A percentile compares a stretch with the other conserved stretches of the same genome.
phyloP scores from a whole-genome alignment of 2,113 vertebrate species.

The Oxyruncus cristatus region DNA sequence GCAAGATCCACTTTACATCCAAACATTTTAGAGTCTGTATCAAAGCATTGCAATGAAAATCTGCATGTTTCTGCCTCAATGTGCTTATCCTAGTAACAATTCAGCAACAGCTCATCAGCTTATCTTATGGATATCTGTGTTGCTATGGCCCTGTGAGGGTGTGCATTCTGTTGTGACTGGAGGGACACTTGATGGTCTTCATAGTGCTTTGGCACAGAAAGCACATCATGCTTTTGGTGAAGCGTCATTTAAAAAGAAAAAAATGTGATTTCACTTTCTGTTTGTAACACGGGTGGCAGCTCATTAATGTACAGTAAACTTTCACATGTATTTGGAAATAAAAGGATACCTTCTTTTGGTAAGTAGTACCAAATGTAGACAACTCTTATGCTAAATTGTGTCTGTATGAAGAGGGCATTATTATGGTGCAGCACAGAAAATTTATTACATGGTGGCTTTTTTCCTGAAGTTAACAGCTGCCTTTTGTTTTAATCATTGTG shows the following conservation, averaged over 20 bases:
- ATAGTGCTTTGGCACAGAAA: not conserved
- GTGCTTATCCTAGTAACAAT: not conserved
- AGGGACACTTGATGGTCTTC: not conserved
- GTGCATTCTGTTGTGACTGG: not conserved
- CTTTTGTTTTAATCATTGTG: slow-evolving; percentile 43
- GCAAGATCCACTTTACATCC: not conserved
- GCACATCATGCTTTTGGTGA: not conserved
- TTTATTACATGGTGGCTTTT: not conserved
- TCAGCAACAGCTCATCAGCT: not conserved
- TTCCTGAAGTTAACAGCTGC: slow-evolving; percentile 31
- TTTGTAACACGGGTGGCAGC: not conserved
- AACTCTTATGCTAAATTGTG: not conserved
- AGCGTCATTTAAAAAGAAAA: not conserved
- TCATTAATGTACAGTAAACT: not conserved
- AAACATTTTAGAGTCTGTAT: not conserved
- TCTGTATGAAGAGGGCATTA: not conserved
- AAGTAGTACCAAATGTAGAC: not conserved
- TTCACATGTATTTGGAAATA: not conserved
- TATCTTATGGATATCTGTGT: not conserved
- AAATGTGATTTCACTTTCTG: not conserved
- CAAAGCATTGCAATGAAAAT: not conserved
- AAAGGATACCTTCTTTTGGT: not conserved
- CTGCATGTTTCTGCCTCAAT: not conserved
- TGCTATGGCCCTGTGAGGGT: not conserved
- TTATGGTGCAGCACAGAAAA: not conserved